These are phyloP conservation scores for Colletes latitarsis DNA, from an alignment of 1,140 invertebrate genomes.

Conservation along the genomic window DNA sequence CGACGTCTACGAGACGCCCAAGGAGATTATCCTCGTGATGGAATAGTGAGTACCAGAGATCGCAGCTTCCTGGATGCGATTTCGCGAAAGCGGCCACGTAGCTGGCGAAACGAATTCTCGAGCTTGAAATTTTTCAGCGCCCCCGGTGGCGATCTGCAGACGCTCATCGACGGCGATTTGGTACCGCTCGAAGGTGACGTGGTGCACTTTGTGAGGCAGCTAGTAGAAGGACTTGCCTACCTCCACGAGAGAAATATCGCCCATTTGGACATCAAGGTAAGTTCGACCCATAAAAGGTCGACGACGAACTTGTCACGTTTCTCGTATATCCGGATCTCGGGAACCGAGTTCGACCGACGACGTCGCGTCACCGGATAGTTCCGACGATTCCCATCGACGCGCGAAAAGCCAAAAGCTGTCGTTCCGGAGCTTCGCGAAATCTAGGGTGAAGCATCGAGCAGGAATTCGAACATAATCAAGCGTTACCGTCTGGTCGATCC, in stretches of 20 bases:
- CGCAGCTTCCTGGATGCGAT: too few species aligned
- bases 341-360: slow-evolving; percentile 13
- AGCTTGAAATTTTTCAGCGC: slow-evolving; percentile 82
- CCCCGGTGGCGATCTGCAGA: slow-evolving; percentile 89
- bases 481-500: not conserved
- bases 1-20: slow-evolving; percentile 88
- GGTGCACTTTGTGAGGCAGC: slow-evolving; percentile 86
- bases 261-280: slow-evolving; percentile 91
- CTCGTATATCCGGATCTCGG: slow-evolving; percentile 61
- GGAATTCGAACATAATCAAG: not conserved
- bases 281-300: slow-evolving; percentile 76
- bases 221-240: slow-evolving; percentile 87
- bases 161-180: slow-evolving; percentile 88
- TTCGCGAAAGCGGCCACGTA: too few species aligned
- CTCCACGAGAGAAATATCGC: slow-evolving; percentile 89
- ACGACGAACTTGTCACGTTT: slow-evolving; percentile 60
- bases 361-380: slow-evolving; percentile 43
- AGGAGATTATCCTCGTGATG: slow-evolving; percentile 87
- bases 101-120: not conserved
- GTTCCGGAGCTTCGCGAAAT: not conserved
- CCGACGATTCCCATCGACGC: slow-evolving; percentile 29
- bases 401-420: not conserved
- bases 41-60: slow-evolving; percentile 84
- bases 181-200: slow-evolving; percentile 87
- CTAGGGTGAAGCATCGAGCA: not conserved